Base-by-base conservation (phyloP, 2,113 vertebrate species). In the Rhinoderma darwinii region DNA sequence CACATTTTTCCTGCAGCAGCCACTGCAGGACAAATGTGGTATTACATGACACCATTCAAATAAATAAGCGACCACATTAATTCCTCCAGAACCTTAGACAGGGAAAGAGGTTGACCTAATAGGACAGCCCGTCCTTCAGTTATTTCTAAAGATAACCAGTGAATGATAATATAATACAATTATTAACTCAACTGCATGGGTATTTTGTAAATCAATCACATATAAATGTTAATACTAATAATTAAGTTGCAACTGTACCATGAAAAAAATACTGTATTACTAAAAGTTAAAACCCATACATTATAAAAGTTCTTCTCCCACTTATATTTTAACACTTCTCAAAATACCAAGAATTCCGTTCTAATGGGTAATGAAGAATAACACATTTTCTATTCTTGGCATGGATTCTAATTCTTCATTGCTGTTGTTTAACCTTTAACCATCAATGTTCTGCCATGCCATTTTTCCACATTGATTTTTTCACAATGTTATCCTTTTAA, bases 371-470 rank as follows among this genome's bases (percentile, higher is more conserved):
- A 72, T 70, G 32, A 51, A 72, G 44, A 72, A 83, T 32, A 83
- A 32, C 61, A 54, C 43, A 83, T 83, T 83, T 37, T 72, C 44
- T 37, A 72, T 83, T 83, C 82, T n/a, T 83, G 82, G 66, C 82
- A 70, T 47, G 66, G 41, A 44, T 83, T 72, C 82, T 72, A 72
- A 83, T 83, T 72, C 66, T 54, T 72, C 82, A 70, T 68, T 73
- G 61, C 50, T 83, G 11, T 72, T 73, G 82, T 72, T 72, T 83
- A 83, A 83, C 82, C 82, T 83, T 83, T 83, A 39, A 83, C 41
- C 82, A 17, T 83, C 82, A 72, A 83, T 51, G 66, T 83, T 47
- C 44, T 83, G 27, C 41, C 20, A 37, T 72, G 63, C 82, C 50
- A 51, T 73, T 83, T 83, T 72, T 83, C 43, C 32, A 35, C 44